Percentiles rank a stretch among this genome's conserved stretches.
These are phyloP conservation scores for Neoniphon sammara DNA, from an alignment of 2,797 vertebrate species.

Conservation along the genomic window DNA sequence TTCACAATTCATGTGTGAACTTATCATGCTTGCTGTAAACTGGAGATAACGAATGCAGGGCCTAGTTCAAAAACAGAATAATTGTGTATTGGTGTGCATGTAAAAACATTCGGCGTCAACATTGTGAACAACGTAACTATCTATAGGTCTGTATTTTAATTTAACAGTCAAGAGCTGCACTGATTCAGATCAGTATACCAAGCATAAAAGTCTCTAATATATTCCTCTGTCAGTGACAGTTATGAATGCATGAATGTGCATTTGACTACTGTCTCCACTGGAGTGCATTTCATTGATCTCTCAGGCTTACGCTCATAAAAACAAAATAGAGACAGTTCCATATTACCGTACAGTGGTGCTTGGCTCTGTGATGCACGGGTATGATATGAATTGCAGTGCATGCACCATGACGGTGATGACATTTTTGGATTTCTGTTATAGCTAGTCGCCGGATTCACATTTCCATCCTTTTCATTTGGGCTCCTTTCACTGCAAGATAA, in stretches of 20 bases:
- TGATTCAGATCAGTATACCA: constrained; percentile 25
- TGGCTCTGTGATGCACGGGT: constrained; percentile 21
- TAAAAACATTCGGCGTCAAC: not conserved
- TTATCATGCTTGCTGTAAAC: not conserved
- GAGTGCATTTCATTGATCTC: constrained; percentile 45
- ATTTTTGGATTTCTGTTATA: constrained; percentile 47
- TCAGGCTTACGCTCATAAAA: constrained; percentile 35
- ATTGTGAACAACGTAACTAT: not conserved
- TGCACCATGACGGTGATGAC: constrained; percentile 37
- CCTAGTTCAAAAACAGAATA: not conserved
- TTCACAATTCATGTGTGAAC: constrained; percentile 13
- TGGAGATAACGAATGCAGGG: no score
- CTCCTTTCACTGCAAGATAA: constrained; percentile 30
- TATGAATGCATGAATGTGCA: constrained; percentile 39
- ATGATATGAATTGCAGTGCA: constrained; percentile 5
- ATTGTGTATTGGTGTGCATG: not conserved
- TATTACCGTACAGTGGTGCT: constrained; percentile 23
- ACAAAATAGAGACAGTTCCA: constrained; percentile 49
- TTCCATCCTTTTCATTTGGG: constrained; percentile 41
- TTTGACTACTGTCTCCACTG: constrained; percentile 24
- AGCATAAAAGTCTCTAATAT: constrained; percentile 3
- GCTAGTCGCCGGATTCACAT: constrained; percentile 19
- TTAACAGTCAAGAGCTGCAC: not conserved
- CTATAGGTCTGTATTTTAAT: constrained; percentile 26
- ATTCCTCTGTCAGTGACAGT: constrained; percentile 23